Evolutionary conservation across 2,797 vertebrate genomes (phyloP).

Genomic region (Chaunax sp.): DNA sequence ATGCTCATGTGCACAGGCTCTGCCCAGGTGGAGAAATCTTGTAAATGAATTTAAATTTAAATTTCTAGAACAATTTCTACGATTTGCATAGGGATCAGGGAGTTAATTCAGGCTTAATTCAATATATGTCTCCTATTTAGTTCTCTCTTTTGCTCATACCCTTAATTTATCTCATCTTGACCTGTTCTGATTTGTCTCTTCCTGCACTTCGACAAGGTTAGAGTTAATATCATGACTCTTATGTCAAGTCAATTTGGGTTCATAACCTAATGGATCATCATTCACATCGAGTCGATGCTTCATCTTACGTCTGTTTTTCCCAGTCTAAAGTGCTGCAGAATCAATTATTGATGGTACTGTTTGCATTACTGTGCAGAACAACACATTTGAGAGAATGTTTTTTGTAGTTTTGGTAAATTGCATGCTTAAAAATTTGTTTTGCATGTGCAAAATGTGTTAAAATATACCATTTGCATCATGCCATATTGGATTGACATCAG

Average conservation of each 20-base stretch:
- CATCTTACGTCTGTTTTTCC: not conserved
- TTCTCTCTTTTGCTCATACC: not conserved
- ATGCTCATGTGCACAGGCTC: too few species aligned
- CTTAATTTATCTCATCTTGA: not conserved
- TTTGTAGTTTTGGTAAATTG: not conserved
- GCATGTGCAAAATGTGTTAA: not conserved
- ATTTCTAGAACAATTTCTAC: too few species aligned
- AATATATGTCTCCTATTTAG: too few species aligned
- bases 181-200: not conserved
- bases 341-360: not conserved
- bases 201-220: not conserved
- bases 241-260: not conserved
- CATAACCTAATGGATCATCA: not conserved
- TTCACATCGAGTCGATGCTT: not conserved
- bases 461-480: conserved; percentile 18
- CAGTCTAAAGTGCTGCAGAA: not conserved
- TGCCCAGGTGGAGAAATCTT: too few species aligned
- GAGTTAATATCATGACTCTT: not conserved
- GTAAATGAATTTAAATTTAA: too few species aligned
- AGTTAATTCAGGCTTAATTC: too few species aligned
- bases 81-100: too few species aligned
- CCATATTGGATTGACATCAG: conserved; percentile 15
- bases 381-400: not conserved
- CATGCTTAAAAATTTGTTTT: conserved; percentile 3
- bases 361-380: not conserved